These are phyloP conservation scores for Acropternis orthonyx DNA, from an alignment of 2,797 vertebrate species.

Conservation along the genomic window DNA sequence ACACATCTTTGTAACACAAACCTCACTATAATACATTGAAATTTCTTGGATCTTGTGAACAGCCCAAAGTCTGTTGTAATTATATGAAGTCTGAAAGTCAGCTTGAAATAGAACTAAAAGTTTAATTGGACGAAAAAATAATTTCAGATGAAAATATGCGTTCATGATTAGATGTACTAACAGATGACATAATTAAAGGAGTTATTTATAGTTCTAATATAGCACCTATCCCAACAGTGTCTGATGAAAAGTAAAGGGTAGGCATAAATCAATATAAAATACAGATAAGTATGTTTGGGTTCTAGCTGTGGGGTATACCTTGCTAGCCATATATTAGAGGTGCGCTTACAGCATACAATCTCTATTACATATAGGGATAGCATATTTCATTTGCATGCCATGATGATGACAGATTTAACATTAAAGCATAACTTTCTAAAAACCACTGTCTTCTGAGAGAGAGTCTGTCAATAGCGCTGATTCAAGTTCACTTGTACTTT, in stretches of 20 bases:
- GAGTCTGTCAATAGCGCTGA: background rate
- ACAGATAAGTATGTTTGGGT: background rate
- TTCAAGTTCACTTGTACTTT: background rate
- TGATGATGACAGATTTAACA: slow-evolving; percentile 28
- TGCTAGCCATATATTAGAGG: background rate
- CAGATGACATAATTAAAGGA: slow-evolving; percentile 54
- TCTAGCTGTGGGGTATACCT: background rate
- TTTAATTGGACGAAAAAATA: slow-evolving; percentile 70
- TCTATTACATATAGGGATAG: background rate
- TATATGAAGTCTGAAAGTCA: slow-evolving; percentile 71
- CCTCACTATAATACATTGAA: slow-evolving; percentile 64
- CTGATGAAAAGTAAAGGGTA: slow-evolving; percentile 38
- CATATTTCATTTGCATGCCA: slow-evolving; percentile 16
- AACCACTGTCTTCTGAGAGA: background rate
- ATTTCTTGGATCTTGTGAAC: slow-evolving; percentile 67
- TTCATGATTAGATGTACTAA: slow-evolving; percentile 56
- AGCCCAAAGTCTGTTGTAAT: slow-evolving; percentile 68
- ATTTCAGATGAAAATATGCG: slow-evolving; percentile 48
- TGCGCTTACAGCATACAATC: background rate
- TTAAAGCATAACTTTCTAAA: slow-evolving; percentile 49
- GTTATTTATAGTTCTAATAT: slow-evolving; percentile 62
- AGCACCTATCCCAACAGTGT: slow-evolving; percentile 53
- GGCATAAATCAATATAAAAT: slow-evolving; percentile 28
- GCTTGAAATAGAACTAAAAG: slow-evolving; percentile 73
- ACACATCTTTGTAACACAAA: slow-evolving; percentile 72